Percentiles rank a stretch among this genome's conserved stretches.
These are phyloP conservation scores for Drosophila ananassae DNA, from an alignment of 1,140 invertebrate genomes.

Conservation along the genomic window DNA sequence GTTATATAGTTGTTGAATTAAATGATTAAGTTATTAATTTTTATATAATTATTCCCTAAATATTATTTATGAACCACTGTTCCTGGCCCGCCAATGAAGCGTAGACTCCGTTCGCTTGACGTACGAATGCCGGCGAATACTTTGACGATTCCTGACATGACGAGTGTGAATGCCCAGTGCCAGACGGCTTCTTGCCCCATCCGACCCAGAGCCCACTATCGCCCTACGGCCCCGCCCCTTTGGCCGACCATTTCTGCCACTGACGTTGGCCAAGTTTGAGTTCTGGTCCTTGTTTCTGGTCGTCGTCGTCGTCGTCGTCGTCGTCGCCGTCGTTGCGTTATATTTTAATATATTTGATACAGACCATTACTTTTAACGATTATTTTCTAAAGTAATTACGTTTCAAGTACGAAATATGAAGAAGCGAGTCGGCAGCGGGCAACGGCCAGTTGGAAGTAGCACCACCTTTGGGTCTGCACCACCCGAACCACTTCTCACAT, in stretches of 20 bases:
- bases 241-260: conserved; percentile 4
- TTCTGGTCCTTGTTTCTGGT: conserved; percentile 46
- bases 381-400: conserved; percentile 84
- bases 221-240: background rate
- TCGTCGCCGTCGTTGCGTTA: conserved; percentile 65
- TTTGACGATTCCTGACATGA: conserved; percentile 81
- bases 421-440: conserved; percentile 48
- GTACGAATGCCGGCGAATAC: conserved; percentile 53
- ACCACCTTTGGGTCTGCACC: conserved; percentile 1
- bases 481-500: conserved; percentile 48
- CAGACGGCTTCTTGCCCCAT: conserved; percentile 17
- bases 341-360: conserved; percentile 84
- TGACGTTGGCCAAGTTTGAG: conserved; percentile 37
- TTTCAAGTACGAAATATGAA: conserved; percentile 84
- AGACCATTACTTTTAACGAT: conserved; percentile 84
- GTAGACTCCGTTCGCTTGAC: conserved; percentile 57
- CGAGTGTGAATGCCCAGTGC: conserved; percentile 69
- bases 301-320: conserved; percentile 24
- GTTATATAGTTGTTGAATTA: background rate
- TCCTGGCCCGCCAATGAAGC: conserved; percentile 59
- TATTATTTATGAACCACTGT: conserved; percentile 19
- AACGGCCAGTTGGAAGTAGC: conserved; percentile 21
- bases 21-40: background rate
- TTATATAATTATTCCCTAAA: background rate
- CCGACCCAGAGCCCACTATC: background rate